phyloP scores from a whole-genome alignment of 1,140 invertebrate genomes.

The Tetragnatha versicolor region DNA sequence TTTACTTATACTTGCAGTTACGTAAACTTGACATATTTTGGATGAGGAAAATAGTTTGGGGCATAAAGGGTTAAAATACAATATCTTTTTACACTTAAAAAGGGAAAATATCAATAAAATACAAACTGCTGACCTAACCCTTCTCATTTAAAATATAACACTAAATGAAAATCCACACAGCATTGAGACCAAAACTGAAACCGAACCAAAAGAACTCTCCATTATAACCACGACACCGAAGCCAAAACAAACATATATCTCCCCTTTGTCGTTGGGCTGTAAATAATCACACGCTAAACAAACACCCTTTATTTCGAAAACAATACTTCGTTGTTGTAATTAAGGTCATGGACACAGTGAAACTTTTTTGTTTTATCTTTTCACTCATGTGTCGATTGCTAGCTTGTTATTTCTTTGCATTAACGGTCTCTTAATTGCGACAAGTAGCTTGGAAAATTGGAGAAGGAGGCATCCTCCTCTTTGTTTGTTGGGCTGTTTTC shows the following conservation, averaged over 20 bases:
- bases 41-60: no score
- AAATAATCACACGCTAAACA: constrained; percentile 52
- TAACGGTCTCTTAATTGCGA: constrained; percentile 44
- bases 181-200: no score
- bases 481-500: no score
- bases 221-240: no score
- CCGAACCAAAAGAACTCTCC: no score
- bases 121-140: not conserved
- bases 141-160: not conserved
- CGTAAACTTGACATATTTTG: no score
- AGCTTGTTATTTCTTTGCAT: constrained; percentile 44
- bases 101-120: no score
- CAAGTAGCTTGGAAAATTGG: constrained; percentile 45
- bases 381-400: not conserved
- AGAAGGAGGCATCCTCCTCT: not conserved
- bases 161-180: no score
- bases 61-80: no score
- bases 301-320: constrained; percentile 47
- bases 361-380: constrained; percentile 6
- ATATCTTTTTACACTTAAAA: no score
- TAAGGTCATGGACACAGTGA: constrained; percentile 35
- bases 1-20: no score
- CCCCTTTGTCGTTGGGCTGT: constrained; percentile 25
- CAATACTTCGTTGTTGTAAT: constrained; percentile 40
- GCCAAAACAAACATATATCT: constrained; percentile 10